A percentile compares a stretch with the other conserved stretches of the same genome.
phyloP scores from a whole-genome alignment of 2,888 invertebrate species.

The Cantharis nigra region DNA sequence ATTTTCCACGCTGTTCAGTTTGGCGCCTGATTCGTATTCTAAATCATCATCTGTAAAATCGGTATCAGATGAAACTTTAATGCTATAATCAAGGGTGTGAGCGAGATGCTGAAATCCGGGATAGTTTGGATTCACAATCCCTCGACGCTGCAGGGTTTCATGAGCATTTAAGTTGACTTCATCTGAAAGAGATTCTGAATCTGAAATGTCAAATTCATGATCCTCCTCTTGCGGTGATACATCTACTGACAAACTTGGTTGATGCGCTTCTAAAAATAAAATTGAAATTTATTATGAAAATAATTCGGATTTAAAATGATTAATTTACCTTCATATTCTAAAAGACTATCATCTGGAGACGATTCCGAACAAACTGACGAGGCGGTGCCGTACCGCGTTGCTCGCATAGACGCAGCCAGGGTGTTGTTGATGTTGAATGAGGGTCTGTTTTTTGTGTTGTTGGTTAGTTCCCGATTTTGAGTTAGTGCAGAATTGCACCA shows the following conservation, averaged over 20 bases:
- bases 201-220: constrained; percentile 62
- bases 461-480: constrained; percentile 46
- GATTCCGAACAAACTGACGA: constrained; percentile 52
- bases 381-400: constrained; percentile 47
- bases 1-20: constrained; percentile 56
- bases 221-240: constrained; percentile 60
- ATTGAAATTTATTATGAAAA: not conserved
- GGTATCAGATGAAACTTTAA: constrained; percentile 52
- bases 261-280: constrained; percentile 50
- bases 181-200: constrained; percentile 54
- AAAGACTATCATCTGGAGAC: constrained; percentile 61
- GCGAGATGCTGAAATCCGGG: constrained; percentile 84
- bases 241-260: constrained; percentile 55
- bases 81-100: constrained; percentile 63
- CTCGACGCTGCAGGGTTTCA: constrained; percentile 59
- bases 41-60: constrained; percentile 57
- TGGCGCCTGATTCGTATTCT: constrained; percentile 57
- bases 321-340: constrained; percentile 59
- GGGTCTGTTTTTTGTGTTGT: constrained; percentile 45
- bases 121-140: constrained; percentile 83
- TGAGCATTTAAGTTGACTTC: constrained; percentile 49
- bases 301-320: not conserved
- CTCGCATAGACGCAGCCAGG: constrained; percentile 53
- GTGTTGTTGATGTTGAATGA: constrained; percentile 52
- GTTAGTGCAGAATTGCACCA: constrained; percentile 52